These are phyloP conservation scores for Oscheius onirici DNA, from an alignment of 2,888 invertebrate species.

Conservation along the genomic window DNA sequence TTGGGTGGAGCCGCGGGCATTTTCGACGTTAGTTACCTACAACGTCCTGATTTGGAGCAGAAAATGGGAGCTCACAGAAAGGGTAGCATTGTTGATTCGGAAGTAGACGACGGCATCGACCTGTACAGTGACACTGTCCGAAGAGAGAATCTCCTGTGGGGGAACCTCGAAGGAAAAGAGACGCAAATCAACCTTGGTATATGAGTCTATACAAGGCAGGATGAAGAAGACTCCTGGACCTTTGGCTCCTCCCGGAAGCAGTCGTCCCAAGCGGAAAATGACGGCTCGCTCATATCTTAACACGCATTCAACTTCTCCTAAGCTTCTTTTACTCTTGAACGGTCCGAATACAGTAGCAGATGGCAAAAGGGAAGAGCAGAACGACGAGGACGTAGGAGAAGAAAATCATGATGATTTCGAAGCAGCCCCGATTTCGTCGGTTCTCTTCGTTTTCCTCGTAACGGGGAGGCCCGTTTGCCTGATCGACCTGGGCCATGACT, in stretches of 20 bases:
- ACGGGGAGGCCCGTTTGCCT: background rate
- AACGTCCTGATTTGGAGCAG: background rate
- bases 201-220: conserved; percentile 76
- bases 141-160: conserved; percentile 81
- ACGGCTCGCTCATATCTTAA: conserved; percentile 80
- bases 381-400: conserved; percentile 55
- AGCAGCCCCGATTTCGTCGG: conserved; percentile 18
- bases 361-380: conserved; percentile 61
- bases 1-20: conserved; percentile 72
- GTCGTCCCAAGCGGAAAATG: conserved; percentile 85
- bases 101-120: conserved; percentile 84
- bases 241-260: conserved; percentile 80
- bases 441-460: background rate
- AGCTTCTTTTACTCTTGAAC: conserved; percentile 5
- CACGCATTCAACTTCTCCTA: too few relatives aligned
- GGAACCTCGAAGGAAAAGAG: conserved; percentile 96
- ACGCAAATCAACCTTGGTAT: conserved; percentile 85
- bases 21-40: conserved; percentile 75
- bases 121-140: conserved; percentile 95
- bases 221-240: conserved; percentile 78
- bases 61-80: conserved; percentile 78
- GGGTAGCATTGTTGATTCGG: conserved; percentile 90
- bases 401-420: conserved; percentile 37
- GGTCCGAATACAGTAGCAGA: conserved; percentile 56
- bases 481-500: conserved; percentile 1